These are phyloP conservation scores for Nesoenas mayeri DNA, from an alignment of 2,113 vertebrate genomes.

Conservation along the genomic window DNA sequence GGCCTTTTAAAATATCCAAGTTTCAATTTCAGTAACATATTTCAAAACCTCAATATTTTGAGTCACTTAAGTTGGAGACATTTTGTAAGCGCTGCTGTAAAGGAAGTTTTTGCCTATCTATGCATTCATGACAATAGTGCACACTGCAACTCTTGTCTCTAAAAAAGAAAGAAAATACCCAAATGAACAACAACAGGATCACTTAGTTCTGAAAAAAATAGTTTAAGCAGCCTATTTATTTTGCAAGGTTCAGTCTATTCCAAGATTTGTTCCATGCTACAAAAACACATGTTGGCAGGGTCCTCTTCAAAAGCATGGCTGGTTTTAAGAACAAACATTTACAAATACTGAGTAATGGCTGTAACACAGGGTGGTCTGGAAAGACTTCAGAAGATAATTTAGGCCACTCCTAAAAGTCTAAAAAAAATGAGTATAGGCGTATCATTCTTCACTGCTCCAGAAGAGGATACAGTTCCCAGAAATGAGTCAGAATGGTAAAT, in stretches of 20 bases:
- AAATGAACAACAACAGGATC: background rate
- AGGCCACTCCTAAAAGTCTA: background rate
- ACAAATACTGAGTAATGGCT: background rate
- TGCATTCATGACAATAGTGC: background rate
- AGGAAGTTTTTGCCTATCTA: background rate
- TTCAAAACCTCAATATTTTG: background rate
- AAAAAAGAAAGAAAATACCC: background rate
- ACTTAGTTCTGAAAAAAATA: background rate
- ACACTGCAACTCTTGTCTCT: background rate
- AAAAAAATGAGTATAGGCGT: fast-evolving
- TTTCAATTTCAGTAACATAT: background rate
- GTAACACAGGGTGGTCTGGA: background rate
- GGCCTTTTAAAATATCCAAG: background rate
- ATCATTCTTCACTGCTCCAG: background rate
- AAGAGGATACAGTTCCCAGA: background rate
- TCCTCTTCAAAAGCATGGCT: background rate
- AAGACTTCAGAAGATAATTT: background rate
- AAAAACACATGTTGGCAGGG: background rate
- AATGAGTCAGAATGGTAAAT: background rate
- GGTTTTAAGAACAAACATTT: conserved; percentile 8
- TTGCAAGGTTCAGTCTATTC: background rate
- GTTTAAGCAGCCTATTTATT: background rate
- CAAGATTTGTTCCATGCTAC: background rate
- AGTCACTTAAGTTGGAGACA: background rate
- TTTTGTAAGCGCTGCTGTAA: background rate